Evolutionary conservation across 2,113 vertebrate species (phyloP).

Genomic region (Aegithalos caudatus): DNA sequence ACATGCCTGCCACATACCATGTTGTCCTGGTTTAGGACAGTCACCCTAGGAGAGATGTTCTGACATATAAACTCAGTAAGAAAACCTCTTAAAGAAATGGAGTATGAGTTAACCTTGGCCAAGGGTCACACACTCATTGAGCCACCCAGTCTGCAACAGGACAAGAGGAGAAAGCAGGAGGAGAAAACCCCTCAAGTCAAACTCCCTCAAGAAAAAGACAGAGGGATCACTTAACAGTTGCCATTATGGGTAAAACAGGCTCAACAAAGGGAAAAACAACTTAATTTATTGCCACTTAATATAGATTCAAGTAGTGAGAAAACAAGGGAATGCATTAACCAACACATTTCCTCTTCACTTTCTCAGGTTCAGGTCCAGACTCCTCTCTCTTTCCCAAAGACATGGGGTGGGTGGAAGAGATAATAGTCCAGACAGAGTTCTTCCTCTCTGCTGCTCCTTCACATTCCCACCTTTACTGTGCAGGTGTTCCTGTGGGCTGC

Average conservation of each 20-base stretch:
- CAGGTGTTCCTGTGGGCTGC: neutral
- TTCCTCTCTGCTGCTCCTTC: neutral
- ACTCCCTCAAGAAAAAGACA: neutral
- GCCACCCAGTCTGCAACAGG: neutral
- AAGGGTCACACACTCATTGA: neutral
- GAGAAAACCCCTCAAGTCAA: neutral
- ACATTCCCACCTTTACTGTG: neutral
- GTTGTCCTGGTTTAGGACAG: neutral
- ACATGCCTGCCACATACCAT: rapidly evolving
- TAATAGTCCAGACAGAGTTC: neutral
- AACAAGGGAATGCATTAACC: neutral
- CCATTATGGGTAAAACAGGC: neutral
- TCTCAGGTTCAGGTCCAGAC: neutral
- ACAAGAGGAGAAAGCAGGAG: neutral
- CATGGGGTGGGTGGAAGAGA: neutral
- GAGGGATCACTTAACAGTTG: neutral
- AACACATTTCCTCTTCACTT: neutral
- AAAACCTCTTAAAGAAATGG: neutral
- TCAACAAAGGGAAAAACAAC: neutral
- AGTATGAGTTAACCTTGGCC: neutral
- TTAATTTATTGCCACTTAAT: neutral
- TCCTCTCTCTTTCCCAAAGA: neutral
- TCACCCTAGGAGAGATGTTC: neutral
- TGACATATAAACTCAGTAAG: neutral
- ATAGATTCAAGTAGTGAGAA: neutral